phyloP scores from a whole-genome alignment of 2,888 invertebrate species.

The Heliconius aoede region DNA sequence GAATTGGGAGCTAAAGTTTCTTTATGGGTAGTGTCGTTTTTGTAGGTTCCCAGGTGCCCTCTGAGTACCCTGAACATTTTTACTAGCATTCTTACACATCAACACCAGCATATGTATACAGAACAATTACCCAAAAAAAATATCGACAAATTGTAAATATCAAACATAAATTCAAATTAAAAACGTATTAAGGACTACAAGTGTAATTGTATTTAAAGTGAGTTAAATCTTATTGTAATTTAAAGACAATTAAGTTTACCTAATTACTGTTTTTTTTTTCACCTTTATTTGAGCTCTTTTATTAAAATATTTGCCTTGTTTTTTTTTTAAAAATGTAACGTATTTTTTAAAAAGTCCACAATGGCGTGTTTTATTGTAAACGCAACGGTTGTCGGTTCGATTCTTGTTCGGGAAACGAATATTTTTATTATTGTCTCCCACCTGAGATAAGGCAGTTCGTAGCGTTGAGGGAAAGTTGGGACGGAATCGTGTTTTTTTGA shows the following conservation, averaged over 20 bases:
- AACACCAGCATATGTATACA: not conserved
- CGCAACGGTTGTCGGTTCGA: too few species aligned
- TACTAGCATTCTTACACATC: too few species aligned
- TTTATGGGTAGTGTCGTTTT: not conserved
- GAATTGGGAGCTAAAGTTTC: too few species aligned
- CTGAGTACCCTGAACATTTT: not conserved
- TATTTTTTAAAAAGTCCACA: too few species aligned
- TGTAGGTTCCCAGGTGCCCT: not conserved
- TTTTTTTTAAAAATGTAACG: too few species aligned
- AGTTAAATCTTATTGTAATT: slow-evolving; percentile 17
- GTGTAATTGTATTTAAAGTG: slow-evolving; percentile 16
- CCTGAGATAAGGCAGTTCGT: too few species aligned
- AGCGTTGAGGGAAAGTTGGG: too few species aligned
- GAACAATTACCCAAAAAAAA: not conserved
- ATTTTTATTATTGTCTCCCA: too few species aligned
- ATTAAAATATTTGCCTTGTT: too few species aligned
- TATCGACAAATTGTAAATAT: not conserved
- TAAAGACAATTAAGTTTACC: slow-evolving; percentile 11
- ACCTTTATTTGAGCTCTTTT: not conserved
- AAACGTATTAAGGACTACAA: slow-evolving; percentile 22
- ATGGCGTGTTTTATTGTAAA: too few species aligned
- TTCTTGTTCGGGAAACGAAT: too few species aligned
- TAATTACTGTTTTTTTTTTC: not conserved
- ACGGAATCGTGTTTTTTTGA: too few species aligned
- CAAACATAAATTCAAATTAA: slow-evolving; percentile 21